Base-by-base conservation (phyloP, 2,888 invertebrate genomes). In the Caenorhabditis zanzibari region DNA sequence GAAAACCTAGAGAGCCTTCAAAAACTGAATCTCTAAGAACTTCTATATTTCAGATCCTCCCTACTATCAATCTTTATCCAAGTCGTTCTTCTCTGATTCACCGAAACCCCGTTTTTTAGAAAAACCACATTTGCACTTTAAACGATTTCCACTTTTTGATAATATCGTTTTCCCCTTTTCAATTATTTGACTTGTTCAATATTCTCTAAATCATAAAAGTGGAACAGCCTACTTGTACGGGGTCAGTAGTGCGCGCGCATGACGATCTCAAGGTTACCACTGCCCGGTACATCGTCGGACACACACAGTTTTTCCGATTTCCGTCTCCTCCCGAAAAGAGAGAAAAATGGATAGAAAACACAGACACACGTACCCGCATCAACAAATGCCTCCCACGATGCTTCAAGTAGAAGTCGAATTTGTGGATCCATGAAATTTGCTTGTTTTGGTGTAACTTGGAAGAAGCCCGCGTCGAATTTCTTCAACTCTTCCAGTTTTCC, bases 301-400 rank as follows among this genome's bases (percentile, higher is more conserved):
- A 59, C 59, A 81, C 81, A 68, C 59, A n/a, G n/a, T 68, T 54
- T 52, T 75, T 58, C 58, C 49, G 47, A 47, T 64, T 75, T 58
- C 66, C 44, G 47, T 76, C 66, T 66, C 68, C 56, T 47, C 32
- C 66, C 56, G 64, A 69, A 54, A 47, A 47, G 66, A 32, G 32
- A 35, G 58, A 71, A 2, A n/a, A 69, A 54, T 47, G 28, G 66
- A 63, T 32, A 26, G 7, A 10, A 22, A 22, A 69, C 12, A 56
- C 24, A 44, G 41, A 63, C 12, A 14, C 24, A 73, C 90, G 75
- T 22, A 92, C 95, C 95, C 71, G 97, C 96, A 94, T 98, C 98
- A 85, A 97, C 94, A 85, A 98, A 95, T 38, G 96, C 95, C 93
- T 98, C 98, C 93, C 96, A 95, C n/a, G 97, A 96, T 54, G 95